Evolutionary conservation across 2,113 vertebrate species (phyloP), one percentile per base, ranked within the genome.

Genomic region (Lepus timidus): DNA sequence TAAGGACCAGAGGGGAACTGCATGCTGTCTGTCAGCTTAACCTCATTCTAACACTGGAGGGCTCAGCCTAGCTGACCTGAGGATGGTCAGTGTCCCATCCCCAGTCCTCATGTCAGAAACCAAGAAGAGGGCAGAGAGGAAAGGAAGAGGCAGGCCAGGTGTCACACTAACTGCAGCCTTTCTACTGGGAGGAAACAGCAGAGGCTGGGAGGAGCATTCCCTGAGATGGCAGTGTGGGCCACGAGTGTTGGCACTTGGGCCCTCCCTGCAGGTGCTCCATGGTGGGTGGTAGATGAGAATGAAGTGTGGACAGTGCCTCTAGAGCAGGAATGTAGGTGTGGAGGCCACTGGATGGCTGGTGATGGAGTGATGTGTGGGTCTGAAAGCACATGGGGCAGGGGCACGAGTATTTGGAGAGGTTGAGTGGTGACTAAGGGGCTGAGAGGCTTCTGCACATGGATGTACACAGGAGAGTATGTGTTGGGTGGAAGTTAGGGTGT

Each of bases 221-320:
- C 2, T 29, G 0, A 39, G 10, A 10, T 16, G 31, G 10, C 25
- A 9, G 7, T 6, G 12, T 0, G 23, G 17, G 7, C 58, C 0
- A 6, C 14, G 19, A 75, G 19, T n/a, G 84, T 16, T 10, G 14
- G 71, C 4, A 9, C 76, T 39, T 17, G 4, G 16, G 1, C 61
- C 51, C 5, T 20, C 61, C 51, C 5, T 20, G 7, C 22, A 78
- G 39, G n/a, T 9, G 1, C 55, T 68, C 68, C n/a, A 4, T 25
- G 0, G 1, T 17, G 74, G n/a, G 70, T 3, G 4, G 9, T 19
- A 8, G 25, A 58, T 44, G 75, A 93, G 75, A 29, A 19, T 13
- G 31, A 52, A 25, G 10, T 31, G 1, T 23, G 17, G 62, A 9
- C 0, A 23, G 5, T 23, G 5, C 8, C 14, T 14, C 7, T 31